Conservation (phyloP, 2,797 vertebrate genomes). For the Cebuella pygmaea region DNA sequence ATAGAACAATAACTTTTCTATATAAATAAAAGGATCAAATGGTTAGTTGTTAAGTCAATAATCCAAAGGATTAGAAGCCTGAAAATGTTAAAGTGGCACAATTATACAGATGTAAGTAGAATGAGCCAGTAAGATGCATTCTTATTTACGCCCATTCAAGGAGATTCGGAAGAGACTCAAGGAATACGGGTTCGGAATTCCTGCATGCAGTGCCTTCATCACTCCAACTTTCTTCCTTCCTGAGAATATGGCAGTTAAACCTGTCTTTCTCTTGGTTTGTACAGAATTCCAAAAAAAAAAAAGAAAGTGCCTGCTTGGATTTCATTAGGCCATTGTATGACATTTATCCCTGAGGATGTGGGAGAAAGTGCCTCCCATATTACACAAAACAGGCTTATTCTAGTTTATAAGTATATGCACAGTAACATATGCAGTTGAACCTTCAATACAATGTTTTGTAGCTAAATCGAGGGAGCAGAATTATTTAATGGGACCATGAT, state of each 20-base stretch:
- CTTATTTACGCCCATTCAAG: neutral
- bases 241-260: neutral
- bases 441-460: neutral
- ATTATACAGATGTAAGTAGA: neutral
- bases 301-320: neutral
- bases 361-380: neutral
- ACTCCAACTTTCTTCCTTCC: neutral
- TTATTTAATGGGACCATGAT: neutral
- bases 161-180: neutral
- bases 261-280: neutral
- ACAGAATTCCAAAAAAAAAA: neutral
- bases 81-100: neutral
- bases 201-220: neutral
- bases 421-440: neutral
- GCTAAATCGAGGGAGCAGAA: neutral
- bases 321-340: neutral
- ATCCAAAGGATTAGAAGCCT: neutral
- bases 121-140: neutral
- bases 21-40: neutral
- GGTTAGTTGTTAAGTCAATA: neutral
- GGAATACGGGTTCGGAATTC: neutral
- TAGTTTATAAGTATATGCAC: neutral
- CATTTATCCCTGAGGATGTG: neutral
- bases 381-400: neutral
- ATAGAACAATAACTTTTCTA: neutral